Evolutionary conservation across 2,113 vertebrate genomes (phyloP), one percentile per base, ranked within the genome.

Genomic region (Eidolon helvum): DNA sequence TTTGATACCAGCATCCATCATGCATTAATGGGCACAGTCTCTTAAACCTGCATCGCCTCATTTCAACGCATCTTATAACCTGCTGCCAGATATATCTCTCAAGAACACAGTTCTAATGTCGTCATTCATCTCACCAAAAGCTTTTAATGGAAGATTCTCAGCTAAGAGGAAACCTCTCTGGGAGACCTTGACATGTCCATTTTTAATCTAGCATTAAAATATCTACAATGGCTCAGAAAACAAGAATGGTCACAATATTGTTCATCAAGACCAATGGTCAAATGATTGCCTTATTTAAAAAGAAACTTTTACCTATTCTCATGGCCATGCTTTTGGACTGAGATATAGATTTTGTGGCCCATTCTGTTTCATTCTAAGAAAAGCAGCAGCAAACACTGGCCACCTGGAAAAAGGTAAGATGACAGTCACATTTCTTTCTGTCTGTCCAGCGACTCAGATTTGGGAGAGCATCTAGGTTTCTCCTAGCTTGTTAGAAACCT

Each of bases 341-440:
- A 33, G 3, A 43, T 16, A 40, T 55, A 35, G 26, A 21, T 19
- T 5, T 24, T 43, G 18, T 55, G 0, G 3, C 4, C 4, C 0
- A 18, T 5, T 9, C n/a, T 65, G 24, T 21, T 63, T 78, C 40
- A 28, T 0, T 40, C 18, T 53, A 9, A 68, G 22, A 79, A 53
- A 55, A 22, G 1, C 6, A 22, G 22, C 48, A 28, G 15, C 6
- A 35, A 19, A 30, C 1, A 3, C 35, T 22, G 45, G 26, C 24
- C 4, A 18, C 8, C 33, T 24, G 7, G 11, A 68, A 26, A 40
- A 63, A 50, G 24, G 4, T 5, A 59, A 38, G 4, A 82, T 30
- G 18, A 3, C 5, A 45, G 22, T 87, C 4, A n/a, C 8, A 48
- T 61, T 79, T 19, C 33, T 68, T 30, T 59, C 8, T 57, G 2